Percentiles rank a stretch among this genome's conserved stretches.
phyloP scores from a whole-genome alignment of 1,140 invertebrate genomes.

The Saxidomus purpurata region DNA sequence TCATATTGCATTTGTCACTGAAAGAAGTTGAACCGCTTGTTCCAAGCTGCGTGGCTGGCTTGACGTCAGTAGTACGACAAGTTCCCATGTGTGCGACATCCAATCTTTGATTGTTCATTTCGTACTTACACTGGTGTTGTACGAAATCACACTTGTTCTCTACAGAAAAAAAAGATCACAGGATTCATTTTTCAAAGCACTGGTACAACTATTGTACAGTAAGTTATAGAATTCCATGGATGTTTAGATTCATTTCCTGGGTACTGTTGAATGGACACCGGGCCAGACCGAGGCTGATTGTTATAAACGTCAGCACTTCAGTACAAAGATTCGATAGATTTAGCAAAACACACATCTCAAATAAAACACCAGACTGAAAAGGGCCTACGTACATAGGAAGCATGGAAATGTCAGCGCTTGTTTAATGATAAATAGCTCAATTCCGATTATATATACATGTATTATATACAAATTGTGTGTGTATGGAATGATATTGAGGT shows the following conservation, averaged over 20 bases:
- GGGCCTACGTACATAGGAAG: too few species aligned
- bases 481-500: too few species aligned
- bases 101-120: neutral
- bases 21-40: neutral
- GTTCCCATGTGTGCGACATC: neutral
- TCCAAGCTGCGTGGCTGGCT: neutral
- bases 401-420: too few species aligned
- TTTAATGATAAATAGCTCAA: too few species aligned
- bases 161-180: neutral
- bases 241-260: neutral
- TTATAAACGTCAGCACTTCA: neutral
- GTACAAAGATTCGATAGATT: neutral
- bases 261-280: neutral
- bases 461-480: too few species aligned
- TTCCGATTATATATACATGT: too few species aligned
- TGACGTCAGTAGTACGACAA: neutral
- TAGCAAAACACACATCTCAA: neutral
- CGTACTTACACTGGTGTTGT: neutral
- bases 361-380: too few species aligned
- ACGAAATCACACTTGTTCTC: slow-evolving; percentile 31
- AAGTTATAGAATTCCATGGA: neutral
- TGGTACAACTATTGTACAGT: neutral
- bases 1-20: slow-evolving; percentile 13
- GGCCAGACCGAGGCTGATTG: too few species aligned
- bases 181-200: neutral